These are phyloP conservation scores for Scartelaos histophorus DNA, from an alignment of 2,113 vertebrate genomes.

Conservation along the genomic window DNA sequence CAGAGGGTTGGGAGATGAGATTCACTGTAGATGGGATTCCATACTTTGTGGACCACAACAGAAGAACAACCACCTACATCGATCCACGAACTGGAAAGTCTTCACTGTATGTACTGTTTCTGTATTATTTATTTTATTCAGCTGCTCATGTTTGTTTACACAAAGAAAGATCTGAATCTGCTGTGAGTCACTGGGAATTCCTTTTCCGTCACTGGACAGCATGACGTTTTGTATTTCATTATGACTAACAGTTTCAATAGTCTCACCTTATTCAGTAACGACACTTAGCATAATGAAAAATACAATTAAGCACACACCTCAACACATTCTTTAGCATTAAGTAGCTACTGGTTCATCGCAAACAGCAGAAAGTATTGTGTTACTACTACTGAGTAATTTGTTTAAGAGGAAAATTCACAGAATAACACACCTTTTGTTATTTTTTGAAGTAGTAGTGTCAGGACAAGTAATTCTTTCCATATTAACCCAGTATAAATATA, in stretches of 20 bases:
- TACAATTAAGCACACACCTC: too few species aligned
- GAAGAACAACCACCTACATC: slow-evolving; percentile 94
- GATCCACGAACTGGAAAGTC: slow-evolving; percentile 97
- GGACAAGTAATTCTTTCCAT: not conserved
- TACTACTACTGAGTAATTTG: not conserved
- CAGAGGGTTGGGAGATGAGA: slow-evolving; percentile 99
- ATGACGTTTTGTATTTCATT: not conserved
- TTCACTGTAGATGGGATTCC: slow-evolving; percentile 97
- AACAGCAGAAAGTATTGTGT: too few species aligned
- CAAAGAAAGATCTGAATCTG: not conserved
- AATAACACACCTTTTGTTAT: too few species aligned
- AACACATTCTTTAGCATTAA: too few species aligned
- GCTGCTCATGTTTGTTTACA: not conserved
- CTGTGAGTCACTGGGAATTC: slow-evolving; percentile 2
- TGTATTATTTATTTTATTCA: not conserved
- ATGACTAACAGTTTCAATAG: not conserved
- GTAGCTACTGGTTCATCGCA: too few species aligned
- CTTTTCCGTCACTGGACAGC: slow-evolving; percentile 26
- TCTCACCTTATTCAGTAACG: not conserved
- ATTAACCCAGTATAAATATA: not conserved
- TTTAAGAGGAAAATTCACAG: not conserved
- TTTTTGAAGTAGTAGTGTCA: too few species aligned
- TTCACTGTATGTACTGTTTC: slow-evolving; percentile 83
- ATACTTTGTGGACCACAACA: slow-evolving; percentile 98
- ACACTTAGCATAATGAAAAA: too few species aligned